Evolutionary conservation across 2,888 invertebrate genomes (phyloP), one percentile per base, ranked within the genome.

Genomic region (Acanthosepion esculentum): DNA sequence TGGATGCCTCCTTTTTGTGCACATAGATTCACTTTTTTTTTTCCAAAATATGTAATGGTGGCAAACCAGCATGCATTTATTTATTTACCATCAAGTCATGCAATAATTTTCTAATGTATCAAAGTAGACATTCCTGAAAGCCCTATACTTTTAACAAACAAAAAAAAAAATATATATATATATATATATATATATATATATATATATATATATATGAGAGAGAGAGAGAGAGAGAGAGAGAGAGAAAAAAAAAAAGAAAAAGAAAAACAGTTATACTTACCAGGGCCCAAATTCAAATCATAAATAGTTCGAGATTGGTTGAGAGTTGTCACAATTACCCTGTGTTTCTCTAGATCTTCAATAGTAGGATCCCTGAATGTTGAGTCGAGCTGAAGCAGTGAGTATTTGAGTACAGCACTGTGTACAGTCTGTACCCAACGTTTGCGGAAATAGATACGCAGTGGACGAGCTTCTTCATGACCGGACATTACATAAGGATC

Each of bases 391-490:
- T 98, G 98, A 95, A 98, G 98, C 95, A 98, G 98, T 97, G 98
- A 98, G 97, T 99, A 99, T 98, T 98, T 97, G 55, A 98, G 98
- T 53, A 98, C 98, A 91, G 98, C 98, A 94, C 98, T 98, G 97
- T 98, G 98, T 92, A 99, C 98, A 55, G 98, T 98, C 59, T 98
- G 98, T 29, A 98, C 98, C 98, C 98, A 98, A 96, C 99, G 98
- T 96, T 98, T 98, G 95, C 98, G 98, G 97, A 98, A 99, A 97
- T 98, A 98, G 95, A 99, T 98, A 96, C 99, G 98, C 94, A 98
- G 97, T 0, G 98, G 98, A 64, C 98, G 98, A 0, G 98, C 98
- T 96, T 98, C 98, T 93, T 98, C 97, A 95, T 98, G 97, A 0
- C 98, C 98, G 96, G 98, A 98, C 93, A 96, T 96, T 53, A 98